Percentiles rank a stretch among this genome's conserved stretches.
phyloP scores from a whole-genome alignment of 2,113 vertebrate species.

The Stegostoma tigrinum region DNA sequence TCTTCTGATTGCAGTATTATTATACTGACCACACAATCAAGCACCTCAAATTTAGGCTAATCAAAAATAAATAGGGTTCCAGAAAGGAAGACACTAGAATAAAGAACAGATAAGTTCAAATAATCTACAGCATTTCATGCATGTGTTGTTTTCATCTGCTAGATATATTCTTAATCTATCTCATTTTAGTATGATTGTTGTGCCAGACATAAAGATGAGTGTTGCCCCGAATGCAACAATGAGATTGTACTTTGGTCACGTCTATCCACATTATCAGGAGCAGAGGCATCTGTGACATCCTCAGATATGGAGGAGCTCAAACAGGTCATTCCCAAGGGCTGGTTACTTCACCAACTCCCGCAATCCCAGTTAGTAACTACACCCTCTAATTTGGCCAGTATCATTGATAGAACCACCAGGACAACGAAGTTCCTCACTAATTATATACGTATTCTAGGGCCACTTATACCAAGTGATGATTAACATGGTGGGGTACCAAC shows the following conservation, averaged over 20 bases:
- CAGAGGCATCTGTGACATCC: not conserved
- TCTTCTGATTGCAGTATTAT: not conserved
- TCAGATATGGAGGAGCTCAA: not conserved
- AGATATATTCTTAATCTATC: not conserved
- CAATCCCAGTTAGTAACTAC: not conserved
- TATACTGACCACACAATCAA: not conserved
- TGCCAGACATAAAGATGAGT: not conserved
- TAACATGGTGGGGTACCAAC: not conserved
- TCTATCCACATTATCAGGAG: not conserved
- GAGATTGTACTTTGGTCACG: not conserved
- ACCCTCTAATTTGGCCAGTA: not conserved
- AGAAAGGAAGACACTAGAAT: not conserved
- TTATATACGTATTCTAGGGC: not conserved
- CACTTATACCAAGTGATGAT: not conserved
- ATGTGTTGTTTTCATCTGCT: not conserved
- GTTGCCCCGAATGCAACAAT: not conserved
- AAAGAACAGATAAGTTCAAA: not conserved
- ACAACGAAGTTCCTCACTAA: not conserved
- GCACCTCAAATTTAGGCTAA: not conserved
- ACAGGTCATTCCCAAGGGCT: not conserved
- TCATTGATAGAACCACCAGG: not conserved
- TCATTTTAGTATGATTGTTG: not conserved
- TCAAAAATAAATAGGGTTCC: not conserved
- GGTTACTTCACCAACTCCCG: not conserved
- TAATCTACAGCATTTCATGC: not conserved